Evolutionary conservation across 2,797 vertebrate genomes (phyloP), one percentile per base, ranked within the genome.

Genomic region (Xenops minutus): DNA sequence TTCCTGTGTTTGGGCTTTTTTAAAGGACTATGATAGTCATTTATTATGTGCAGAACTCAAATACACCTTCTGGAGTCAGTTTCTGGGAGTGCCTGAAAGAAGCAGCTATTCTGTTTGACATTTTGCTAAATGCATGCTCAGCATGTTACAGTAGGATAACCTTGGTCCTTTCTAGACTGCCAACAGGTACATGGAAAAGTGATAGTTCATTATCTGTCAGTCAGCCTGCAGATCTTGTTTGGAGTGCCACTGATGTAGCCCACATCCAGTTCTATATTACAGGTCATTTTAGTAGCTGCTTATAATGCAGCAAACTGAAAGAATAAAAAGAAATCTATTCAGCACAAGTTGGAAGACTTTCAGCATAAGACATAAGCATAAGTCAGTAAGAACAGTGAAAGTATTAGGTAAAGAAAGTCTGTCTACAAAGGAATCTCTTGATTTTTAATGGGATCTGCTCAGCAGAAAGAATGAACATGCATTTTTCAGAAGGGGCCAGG

Each of bases 1-100:
- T 87, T 71, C 30, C 37, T 95, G 77, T 82, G 88, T 90, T 67
- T 67, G 87, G 13, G 13, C 37, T 94, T 92, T 83, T 78, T 86
- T 67, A 16, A 74, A 74, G 36, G 91, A 58, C 17, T 56, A 24
- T 83, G 39, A 8, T 62, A 69, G 3, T 62, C 78, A 30, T 12
- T 80, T 80, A 61, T 54, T 43, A 41, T 78, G 30, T 74, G 21
- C 63, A 88, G 51, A 89, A 58, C 32, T 69, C 26, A 48, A 12
- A 15, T 58, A 34, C 3, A 21, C 14, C 15, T 73, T 67, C 8
- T 75, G 61, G 52, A 76, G 21, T 69, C 20, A 32, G 16, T 75
- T 78, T 78, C 34, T 91, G 20, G 9, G 11, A 36, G 16, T 62
- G 26, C 34, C 67, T 77, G 44, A 63, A 92, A 43, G 78, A 93